Conservation (phyloP, 2,888 invertebrate genomes). For the Nomada fabriciana region DNA sequence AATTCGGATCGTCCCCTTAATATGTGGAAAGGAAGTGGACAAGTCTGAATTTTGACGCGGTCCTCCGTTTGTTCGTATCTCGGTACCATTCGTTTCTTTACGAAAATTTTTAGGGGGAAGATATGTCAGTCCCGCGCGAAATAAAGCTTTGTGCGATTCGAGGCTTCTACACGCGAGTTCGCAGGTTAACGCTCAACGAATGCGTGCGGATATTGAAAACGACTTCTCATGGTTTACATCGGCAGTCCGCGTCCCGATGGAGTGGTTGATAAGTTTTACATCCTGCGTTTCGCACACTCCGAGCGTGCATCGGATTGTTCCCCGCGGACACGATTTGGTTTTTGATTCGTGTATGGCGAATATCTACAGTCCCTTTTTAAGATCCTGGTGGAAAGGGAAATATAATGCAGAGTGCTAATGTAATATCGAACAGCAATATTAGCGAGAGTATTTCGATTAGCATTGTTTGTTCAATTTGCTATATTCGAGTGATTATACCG, state of each 20-base stretch:
- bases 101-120: conserved; percentile 58
- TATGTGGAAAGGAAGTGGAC: too few relatives aligned
- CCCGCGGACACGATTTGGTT: too few relatives aligned
- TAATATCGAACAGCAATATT: too few relatives aligned
- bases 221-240: conserved; percentile 7
- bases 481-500: too few relatives aligned
- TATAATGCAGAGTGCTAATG: too few relatives aligned
- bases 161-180: neutral
- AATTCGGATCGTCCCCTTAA: too few relatives aligned
- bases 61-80: conserved; percentile 12
- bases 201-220: conserved; percentile 23
- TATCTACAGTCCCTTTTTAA: too few relatives aligned
- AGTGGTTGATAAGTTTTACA: neutral
- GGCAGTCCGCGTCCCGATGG: neutral
- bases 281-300: neutral
- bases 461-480: too few relatives aligned
- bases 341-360: neutral
- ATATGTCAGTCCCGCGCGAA: conserved; percentile 51
- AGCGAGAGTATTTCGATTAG: too few relatives aligned
- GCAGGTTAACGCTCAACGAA: neutral
- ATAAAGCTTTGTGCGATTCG: conserved; percentile 39
- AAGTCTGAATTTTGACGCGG: neutral
- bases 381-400: too few relatives aligned
- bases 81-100: conserved; percentile 28
- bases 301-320: neutral